Conservation (phyloP, 2,797 vertebrate genomes). For the Silurus lanzhouensis region DNA sequence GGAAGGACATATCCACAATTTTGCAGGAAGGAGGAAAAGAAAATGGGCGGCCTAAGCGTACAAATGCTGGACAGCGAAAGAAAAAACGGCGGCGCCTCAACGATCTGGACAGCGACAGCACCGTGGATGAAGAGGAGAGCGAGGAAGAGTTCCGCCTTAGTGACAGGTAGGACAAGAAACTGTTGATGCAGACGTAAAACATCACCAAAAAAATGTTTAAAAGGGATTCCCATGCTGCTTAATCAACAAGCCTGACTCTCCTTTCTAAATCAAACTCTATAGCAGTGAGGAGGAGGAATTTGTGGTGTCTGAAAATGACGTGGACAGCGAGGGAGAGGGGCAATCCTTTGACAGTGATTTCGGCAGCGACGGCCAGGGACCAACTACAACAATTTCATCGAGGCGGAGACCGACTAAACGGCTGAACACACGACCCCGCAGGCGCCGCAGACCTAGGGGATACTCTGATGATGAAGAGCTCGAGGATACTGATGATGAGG, state of each 20-base stretch:
- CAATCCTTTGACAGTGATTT: constrained; percentile 82
- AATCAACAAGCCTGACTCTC: background rate
- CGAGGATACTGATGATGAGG: constrained; percentile 85
- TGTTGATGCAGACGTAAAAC: background rate
- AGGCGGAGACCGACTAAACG: constrained; percentile 68
- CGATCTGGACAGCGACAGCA: constrained; percentile 95
- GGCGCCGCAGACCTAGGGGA: constrained; percentile 80
- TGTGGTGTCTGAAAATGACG: constrained; percentile 84
- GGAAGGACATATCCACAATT: constrained; percentile 95
- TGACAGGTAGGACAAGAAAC: constrained; percentile 76
- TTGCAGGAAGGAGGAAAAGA: constrained; percentile 91
- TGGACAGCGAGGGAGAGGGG: constrained; percentile 79
- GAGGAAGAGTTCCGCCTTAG: constrained; percentile 95
- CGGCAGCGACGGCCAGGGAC: constrained; percentile 67
- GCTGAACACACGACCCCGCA: constrained; percentile 74
- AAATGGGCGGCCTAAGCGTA: constrained; percentile 79
- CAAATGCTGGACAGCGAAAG: constrained; percentile 72
- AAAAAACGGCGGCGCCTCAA: constrained; percentile 95
- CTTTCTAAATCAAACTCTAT: constrained; percentile 25
- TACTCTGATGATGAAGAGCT: constrained; percentile 95
- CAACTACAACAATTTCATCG: constrained; percentile 53
- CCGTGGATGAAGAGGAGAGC: constrained; percentile 92
- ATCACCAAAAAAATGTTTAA: background rate
- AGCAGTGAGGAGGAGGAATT: constrained; percentile 92
- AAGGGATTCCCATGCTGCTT: background rate